Evolutionary conservation across 2,113 vertebrate species (phyloP), one percentile per base, ranked within the genome.

Genomic region (Candoia aspera): DNA sequence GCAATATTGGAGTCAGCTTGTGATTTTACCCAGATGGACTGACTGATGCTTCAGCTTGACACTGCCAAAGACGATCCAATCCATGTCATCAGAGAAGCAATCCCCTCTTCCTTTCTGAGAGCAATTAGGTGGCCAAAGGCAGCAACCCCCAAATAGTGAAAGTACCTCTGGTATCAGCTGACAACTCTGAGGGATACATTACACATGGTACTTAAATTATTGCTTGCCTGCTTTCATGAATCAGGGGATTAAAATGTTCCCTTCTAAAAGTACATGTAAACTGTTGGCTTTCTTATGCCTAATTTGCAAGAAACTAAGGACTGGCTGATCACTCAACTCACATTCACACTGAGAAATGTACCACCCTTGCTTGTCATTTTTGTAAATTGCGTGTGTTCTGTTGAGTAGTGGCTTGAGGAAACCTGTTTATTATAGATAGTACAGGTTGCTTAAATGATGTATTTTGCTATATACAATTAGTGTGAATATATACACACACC

Each of bases 21-120:
- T 99, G 99, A 99, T 99, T 99, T 98, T 99, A 99, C 98, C 98
- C 99, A 99, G 99, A 99, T 99, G 99, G 99, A 99, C 98, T 99
- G 99, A 99, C 99, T 99, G 99, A 99, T 99, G 98, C 98, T 97
- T 99, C 98, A 97, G 97, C 98, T 97, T 97, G 97, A 98, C 86
- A 97, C 96, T 98, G 99, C 98, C 98, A 99, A 98, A 98, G 98
- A 99, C 97, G 98, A 98, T 97, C 98, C 97, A 94, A 98, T 97
- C 98, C 97, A 94, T 96, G 97, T 96, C 96, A 98, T 99, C 98
- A 98, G 97, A 98, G 97, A 98, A 99, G 98, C 98, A 96, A 97
- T 98, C 97, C 97, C 97, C 97, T 97, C 97, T 97, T 97, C 96
- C 97, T 98, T 98, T 98, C 97, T 97, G 96, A 96, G 97, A 97